These are phyloP conservation scores for Drosophila trapezifrons DNA, from an alignment of 1,140 invertebrate species.

Conservation along the genomic window DNA sequence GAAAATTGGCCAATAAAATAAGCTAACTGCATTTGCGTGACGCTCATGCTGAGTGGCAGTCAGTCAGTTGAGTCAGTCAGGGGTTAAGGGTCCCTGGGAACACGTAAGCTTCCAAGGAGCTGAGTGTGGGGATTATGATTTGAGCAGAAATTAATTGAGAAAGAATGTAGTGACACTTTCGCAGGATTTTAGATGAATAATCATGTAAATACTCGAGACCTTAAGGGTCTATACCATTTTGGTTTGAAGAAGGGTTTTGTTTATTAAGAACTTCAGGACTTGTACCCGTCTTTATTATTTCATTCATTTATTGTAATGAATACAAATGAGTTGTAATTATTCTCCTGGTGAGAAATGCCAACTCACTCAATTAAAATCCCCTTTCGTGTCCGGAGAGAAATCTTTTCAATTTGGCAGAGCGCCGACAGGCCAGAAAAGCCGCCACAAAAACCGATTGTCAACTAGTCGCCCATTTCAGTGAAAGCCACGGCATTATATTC, in stretches of 20 bases:
- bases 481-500: slow-evolving; percentile 16
- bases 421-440: slow-evolving; percentile 9
- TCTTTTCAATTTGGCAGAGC: slow-evolving; percentile 17
- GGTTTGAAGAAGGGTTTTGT: not conserved
- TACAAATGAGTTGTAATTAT: slow-evolving; percentile 7
- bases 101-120: slow-evolving; percentile 4
- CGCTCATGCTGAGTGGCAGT: slow-evolving; percentile 58
- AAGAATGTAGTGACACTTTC: not conserved
- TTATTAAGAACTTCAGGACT: not conserved
- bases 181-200: not conserved
- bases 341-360: not conserved
- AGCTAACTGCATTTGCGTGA: slow-evolving; percentile 77
- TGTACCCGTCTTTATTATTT: not conserved
- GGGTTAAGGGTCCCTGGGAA: not conserved
- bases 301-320: not conserved
- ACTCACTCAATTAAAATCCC: slow-evolving; percentile 9
- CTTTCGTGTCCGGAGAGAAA: not conserved
- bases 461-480: slow-evolving; percentile 22
- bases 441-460: slow-evolving; percentile 30
- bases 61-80: not conserved
- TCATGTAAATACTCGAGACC: not conserved
- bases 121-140: slow-evolving; percentile 3
- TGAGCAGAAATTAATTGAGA: slow-evolving; percentile 12
- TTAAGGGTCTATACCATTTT: too few species aligned
- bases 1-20: slow-evolving; percentile 65